Evolutionary conservation across 2,797 vertebrate species (phyloP).

Genomic region (Aphelocoma californica): DNA sequence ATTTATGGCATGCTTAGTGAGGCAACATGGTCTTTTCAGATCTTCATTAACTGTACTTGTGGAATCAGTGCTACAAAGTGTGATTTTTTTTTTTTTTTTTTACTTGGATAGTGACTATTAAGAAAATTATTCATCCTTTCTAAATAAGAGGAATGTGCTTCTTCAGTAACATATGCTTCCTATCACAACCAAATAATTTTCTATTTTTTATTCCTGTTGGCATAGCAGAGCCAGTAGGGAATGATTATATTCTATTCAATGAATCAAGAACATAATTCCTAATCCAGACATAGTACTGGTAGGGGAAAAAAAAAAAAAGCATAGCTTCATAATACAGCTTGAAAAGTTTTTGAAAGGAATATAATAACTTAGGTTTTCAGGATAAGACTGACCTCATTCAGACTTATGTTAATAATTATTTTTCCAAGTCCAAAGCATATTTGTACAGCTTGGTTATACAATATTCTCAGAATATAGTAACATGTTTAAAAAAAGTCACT

Average conservation of each 20-base stretch:
- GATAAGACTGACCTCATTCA: not conserved
- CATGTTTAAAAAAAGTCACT: not conserved
- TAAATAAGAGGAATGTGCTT: not conserved
- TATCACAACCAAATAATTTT: constrained; percentile 12
- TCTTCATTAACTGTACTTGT: not conserved
- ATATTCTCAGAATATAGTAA: not conserved
- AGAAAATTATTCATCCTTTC: not conserved
- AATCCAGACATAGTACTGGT: not conserved
- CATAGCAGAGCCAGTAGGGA: not conserved
- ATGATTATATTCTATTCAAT: not conserved
- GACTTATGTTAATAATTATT: constrained; percentile 1
- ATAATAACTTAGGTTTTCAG: not conserved
- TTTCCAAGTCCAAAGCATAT: not conserved
- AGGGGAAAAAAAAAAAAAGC: not conserved
- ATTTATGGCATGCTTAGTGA: not conserved
- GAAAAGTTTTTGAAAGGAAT: not conserved
- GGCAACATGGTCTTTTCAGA: not conserved
- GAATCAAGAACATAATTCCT: constrained; percentile 36
- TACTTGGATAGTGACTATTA: not conserved
- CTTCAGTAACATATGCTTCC: constrained; percentile 38
- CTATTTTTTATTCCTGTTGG: constrained; percentile 14
- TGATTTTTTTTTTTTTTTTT: not conserved
- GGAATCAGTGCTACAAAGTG: not conserved
- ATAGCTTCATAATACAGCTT: not conserved
- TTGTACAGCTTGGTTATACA: not conserved